A percentile compares a stretch with the other conserved stretches of the same genome.
Conservation (phyloP, 2,888 invertebrate genomes). For the Brachyptera risi region DNA sequence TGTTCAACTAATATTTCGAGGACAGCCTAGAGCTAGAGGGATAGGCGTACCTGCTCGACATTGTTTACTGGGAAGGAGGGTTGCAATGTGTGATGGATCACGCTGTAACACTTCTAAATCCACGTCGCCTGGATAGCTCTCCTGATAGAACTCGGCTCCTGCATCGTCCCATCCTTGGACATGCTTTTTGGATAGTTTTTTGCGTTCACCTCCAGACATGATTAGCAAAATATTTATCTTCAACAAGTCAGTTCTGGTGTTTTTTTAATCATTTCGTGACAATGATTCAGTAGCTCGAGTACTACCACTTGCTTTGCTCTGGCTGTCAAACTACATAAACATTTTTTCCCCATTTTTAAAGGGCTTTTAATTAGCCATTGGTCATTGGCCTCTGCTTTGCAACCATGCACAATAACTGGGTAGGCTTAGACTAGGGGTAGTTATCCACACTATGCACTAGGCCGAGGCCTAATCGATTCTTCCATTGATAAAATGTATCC, state of each 20-base stretch:
- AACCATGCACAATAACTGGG: too few species aligned
- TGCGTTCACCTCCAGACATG: conserved; percentile 58
- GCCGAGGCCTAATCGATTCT: too few species aligned
- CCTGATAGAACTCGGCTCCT: conserved; percentile 80
- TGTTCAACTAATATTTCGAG: too few species aligned
- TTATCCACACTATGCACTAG: too few species aligned
- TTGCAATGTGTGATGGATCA: conserved; percentile 71
- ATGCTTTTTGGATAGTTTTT: conserved; percentile 52
- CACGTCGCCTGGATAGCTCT: conserved; percentile 69
- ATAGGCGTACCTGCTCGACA: conserved; percentile 40
- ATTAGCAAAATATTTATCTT: too few species aligned
- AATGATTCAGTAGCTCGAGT: too few species aligned
- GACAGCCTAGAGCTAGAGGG: conserved; percentile 19
- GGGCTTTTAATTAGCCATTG: neutral
- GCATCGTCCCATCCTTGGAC: conserved; percentile 79
- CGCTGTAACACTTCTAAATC: conserved; percentile 62
- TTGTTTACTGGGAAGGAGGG: conserved; percentile 74
- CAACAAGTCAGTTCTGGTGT: too few species aligned
- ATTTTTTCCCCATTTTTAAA: neutral
- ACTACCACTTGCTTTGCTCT: too few species aligned
- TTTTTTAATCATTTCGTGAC: too few species aligned
- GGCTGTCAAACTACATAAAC: too few species aligned
- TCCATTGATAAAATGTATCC: too few species aligned
- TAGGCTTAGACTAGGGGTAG: too few species aligned
- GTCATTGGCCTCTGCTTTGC: neutral